Evolutionary conservation across 2,888 invertebrate genomes (phyloP), one percentile per base, ranked within the genome.

Genomic region (Corythucha ciliata): DNA sequence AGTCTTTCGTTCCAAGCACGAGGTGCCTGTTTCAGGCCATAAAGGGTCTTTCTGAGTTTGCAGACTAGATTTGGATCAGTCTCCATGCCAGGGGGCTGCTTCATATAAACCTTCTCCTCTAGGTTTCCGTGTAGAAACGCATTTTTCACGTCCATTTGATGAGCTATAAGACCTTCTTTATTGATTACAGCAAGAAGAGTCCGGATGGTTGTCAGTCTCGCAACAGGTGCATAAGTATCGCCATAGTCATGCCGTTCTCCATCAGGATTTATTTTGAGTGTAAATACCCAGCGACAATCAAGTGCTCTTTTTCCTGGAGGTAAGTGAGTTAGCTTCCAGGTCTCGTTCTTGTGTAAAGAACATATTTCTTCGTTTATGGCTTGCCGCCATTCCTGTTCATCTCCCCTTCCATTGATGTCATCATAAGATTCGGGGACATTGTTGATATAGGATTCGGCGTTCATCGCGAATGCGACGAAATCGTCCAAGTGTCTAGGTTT

Each of bases 401-500:
- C 32, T 5, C 10, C 10, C 18, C 10, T 20, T 20, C 18, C 18
- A 12, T 12, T 18, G 6, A 42, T 42, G n/a, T 42, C 42, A 4
- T 7, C 42, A 42, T 26, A 39, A 42, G 14, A 26, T n/a, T 25
- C 14, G 16, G 42, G 42, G 14, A 42, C 12, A 18, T 42, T 25
- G 14, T 42, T 27, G 8, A 42, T 14, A 42, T 26, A 42, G 4
- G 42, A 14, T 25, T 42, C 42, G 10, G 42, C 42, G 26, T 25
- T n/a, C 14, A 22, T n/a, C 24, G 42, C 42, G 26, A 32, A 50
- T 37, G 54, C 50, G 18, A 18, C 50, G 6, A 59, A 53, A 47
- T 60, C 58, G 40, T 50, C 48, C 26, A 42, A 18, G 26, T 42
- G 26, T 25, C 14, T 4, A 16, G 42, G 42, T 26, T 10, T 4